Evolutionary conservation across 2,888 invertebrate species (phyloP).

Genomic region (Tenthredo amoena): DNA sequence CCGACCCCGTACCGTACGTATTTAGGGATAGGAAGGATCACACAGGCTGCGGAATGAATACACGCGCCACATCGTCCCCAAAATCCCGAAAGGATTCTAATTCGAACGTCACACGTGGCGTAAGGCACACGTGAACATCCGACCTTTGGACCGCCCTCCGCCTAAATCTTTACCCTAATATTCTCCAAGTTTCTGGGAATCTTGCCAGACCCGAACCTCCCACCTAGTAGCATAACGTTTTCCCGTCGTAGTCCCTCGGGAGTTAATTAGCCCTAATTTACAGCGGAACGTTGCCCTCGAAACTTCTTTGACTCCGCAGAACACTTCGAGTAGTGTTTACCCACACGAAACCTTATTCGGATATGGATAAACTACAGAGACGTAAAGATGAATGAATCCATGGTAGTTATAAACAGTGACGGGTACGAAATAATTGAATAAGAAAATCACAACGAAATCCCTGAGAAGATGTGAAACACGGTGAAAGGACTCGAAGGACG

Average conservation of each 20-base stretch:
- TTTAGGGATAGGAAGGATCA: background rate
- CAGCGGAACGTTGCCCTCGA: constrained; percentile 48
- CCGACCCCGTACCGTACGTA: background rate
- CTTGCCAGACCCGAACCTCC: constrained; percentile 53
- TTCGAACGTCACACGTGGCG: constrained; percentile 50
- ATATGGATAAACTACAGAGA: background rate
- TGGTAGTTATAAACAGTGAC: background rate
- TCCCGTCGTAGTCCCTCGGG: constrained; percentile 14
- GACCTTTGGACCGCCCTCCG: constrained; percentile 30
- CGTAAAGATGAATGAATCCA: background rate
- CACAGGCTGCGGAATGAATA: background rate
- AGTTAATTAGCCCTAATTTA: constrained; percentile 55
- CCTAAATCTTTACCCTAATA: constrained; percentile 48
- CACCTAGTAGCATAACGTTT: constrained; percentile 36
- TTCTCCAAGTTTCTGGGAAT: constrained; percentile 50
- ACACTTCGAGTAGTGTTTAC: constrained; percentile 16
- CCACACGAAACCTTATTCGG: background rate
- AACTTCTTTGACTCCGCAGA: background rate
- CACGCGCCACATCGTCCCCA: constrained; percentile 18
- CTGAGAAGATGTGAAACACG: background rate
- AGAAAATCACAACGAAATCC: background rate
- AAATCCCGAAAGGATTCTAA: constrained; percentile 40
- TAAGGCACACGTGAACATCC: constrained; percentile 45
- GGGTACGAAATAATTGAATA: background rate
- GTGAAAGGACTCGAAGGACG: background rate